Evolutionary conservation across 2,797 vertebrate genomes (phyloP), one percentile per base, ranked within the genome.

Genomic region (Numenius phaeopus): DNA sequence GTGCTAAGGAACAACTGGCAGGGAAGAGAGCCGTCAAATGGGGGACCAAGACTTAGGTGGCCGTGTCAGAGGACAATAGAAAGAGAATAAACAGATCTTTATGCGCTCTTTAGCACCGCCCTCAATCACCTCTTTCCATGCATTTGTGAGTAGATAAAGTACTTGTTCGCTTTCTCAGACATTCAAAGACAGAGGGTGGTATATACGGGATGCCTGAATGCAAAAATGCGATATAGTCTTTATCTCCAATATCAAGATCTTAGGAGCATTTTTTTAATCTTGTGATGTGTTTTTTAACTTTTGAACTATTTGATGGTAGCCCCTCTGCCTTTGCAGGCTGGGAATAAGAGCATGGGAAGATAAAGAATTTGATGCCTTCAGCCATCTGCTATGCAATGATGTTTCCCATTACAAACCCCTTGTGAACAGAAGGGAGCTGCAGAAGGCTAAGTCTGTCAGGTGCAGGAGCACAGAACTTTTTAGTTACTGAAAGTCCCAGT

Each of bases 21-120:
- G 49, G 21, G 37, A n/a, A 69, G 49, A 52, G 26, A 62, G 5
- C 20, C n/a, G 27, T 37, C 10, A 0, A 10, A 18, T 0, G 1
- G 18, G 14, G 34, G 14, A 44, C 14, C 8, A 23, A 71, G 44
- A 54, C 32, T 55, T n/a, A 44, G 6, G 58, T 26, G 29, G 18
- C 11, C 72, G 27, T 27, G 10, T 59, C 32, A 54, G 34, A 42
- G 30, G 9, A 83, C 29, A 7, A 42, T 1, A 79, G 47, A 39
- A 70, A 32, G 24, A 77, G 12, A 62, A 75, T 23, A 57, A 46
- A 17, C 7, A 67, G 47, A 32, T 24, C 14, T 61, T 61, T 49
- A 26, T 82, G 29, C 27, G 30, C 42, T 46, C 16, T 46, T 37
- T 5, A 54, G 57, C 34, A 79, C 13, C n/a, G 54, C 14, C 44